Conservation (phyloP, 1,140 invertebrate species). For the Drosophila mojavensis region DNA sequence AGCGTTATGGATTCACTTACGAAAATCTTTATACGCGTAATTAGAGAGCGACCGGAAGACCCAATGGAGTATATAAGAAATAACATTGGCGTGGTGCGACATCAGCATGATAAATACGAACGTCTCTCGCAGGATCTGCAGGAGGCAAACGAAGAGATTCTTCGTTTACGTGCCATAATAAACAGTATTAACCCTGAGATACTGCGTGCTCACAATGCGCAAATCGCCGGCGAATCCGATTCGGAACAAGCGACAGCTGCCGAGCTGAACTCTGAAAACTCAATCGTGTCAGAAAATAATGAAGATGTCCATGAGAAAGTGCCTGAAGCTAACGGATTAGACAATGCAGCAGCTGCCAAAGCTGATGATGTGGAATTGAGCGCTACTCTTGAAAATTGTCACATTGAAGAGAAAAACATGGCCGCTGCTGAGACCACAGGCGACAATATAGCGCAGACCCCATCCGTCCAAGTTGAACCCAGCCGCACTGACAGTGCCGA, state of each 20-base stretch:
- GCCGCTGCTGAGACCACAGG: constrained; percentile 1
- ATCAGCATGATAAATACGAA: constrained; percentile 74
- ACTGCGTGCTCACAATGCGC: constrained; percentile 35
- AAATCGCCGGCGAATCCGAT: constrained; percentile 25
- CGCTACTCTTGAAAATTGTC: constrained; percentile 45
- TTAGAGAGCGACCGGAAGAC: constrained; percentile 96
- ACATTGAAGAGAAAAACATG: constrained; percentile 46
- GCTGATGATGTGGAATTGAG: constrained; percentile 26
- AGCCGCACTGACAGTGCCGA: constrained; percentile 46
- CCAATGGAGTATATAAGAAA: constrained; percentile 91
- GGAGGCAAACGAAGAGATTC: constrained; percentile 69
- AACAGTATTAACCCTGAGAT: constrained; percentile 69
- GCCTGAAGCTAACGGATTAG: constrained; percentile 5
- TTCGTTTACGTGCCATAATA: constrained; percentile 69
- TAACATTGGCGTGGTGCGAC: constrained; percentile 84
- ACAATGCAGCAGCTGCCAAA: constrained; percentile 4
- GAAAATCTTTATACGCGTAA: constrained; percentile 92
- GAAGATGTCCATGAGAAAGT: neutral
- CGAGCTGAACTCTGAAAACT: neutral
- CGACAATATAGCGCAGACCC: constrained; percentile 30
- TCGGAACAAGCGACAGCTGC: constrained; percentile 26
- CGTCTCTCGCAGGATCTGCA: constrained; percentile 72
- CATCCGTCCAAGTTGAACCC: constrained; percentile 64
- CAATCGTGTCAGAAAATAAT: neutral
- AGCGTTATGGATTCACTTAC: constrained; percentile 96